Conservation (phyloP, 2,888 invertebrate genomes). For the Lepidocyrtinus sp. region DNA sequence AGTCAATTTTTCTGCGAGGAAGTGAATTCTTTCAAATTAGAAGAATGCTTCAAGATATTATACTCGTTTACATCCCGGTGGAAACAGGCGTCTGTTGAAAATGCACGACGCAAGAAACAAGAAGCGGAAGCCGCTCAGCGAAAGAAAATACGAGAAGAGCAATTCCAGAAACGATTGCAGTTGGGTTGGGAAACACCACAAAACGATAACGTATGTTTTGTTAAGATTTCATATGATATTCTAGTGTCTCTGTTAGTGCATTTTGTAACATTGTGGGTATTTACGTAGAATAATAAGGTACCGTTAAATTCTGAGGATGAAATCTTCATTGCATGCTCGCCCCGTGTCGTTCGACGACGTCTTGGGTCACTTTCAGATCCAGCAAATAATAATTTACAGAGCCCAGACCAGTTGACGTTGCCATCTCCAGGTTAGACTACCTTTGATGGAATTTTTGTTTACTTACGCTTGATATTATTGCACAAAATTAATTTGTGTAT, state of each 20-base stretch:
- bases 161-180: conserved; percentile 67
- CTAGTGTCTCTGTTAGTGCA: background rate
- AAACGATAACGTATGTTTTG: conserved; percentile 48
- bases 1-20: conserved; percentile 97
- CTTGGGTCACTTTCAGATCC: conserved; percentile 79
- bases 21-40: conserved; percentile 88
- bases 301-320: conserved; percentile 78
- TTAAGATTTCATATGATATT: background rate
- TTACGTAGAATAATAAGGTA: conserved; percentile 72
- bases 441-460: background rate
- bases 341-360: conserved; percentile 79
- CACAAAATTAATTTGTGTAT: background rate
- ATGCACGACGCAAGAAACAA: conserved; percentile 84
- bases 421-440: conserved; percentile 69
- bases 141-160: conserved; percentile 83
- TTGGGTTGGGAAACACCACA: conserved; percentile 70
- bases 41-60: conserved; percentile 94
- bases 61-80: conserved; percentile 91
- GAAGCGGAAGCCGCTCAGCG: conserved; percentile 90
- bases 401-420: conserved; percentile 70
- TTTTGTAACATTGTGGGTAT: background rate
- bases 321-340: conserved; percentile 78
- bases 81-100: conserved; percentile 87
- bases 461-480: background rate
- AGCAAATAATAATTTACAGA: conserved; percentile 58